phyloP scores from a whole-genome alignment of 1,140 invertebrate genomes.

The Hyphantria cunea region DNA sequence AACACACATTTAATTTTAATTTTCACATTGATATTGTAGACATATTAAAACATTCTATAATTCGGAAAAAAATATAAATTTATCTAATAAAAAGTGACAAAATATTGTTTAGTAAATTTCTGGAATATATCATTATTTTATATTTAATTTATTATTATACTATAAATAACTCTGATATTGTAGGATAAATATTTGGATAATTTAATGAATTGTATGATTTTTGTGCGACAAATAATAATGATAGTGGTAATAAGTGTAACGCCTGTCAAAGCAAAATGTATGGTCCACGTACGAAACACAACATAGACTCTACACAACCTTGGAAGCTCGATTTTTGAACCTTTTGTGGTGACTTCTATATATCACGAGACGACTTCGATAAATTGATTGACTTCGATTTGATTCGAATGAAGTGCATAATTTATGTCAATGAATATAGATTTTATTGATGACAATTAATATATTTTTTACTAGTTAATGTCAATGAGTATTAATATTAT shows the following conservation, averaged over 20 bases:
- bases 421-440: neutral
- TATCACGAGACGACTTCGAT: conserved; percentile 1
- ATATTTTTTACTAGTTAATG: conserved; percentile 12
- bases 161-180: conserved; percentile 37
- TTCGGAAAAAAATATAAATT: conserved; percentile 62
- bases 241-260: conserved; percentile 46
- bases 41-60: conserved; percentile 65
- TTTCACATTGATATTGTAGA: conserved; percentile 74
- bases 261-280: conserved; percentile 59
- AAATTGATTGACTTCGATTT: conserved; percentile 4
- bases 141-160: conserved; percentile 18
- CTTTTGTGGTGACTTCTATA: neutral
- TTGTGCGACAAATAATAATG: conserved; percentile 69
- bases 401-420: conserved; percentile 3
- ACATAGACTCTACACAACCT: conserved; percentile 67
- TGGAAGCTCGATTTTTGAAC: conserved; percentile 56
- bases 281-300: conserved; percentile 53
- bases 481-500: conserved; percentile 17
- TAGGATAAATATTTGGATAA: conserved; percentile 54
- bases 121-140: conserved; percentile 44
- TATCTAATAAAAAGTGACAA: conserved; percentile 65
- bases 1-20: conserved; percentile 59
- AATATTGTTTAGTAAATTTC: conserved; percentile 57
- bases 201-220: conserved; percentile 43
- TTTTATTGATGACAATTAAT: conserved; percentile 4